Evolutionary conservation across 2,888 invertebrate species (phyloP), one percentile per base, ranked within the genome.

Genomic region (Cheilosia grossa): DNA sequence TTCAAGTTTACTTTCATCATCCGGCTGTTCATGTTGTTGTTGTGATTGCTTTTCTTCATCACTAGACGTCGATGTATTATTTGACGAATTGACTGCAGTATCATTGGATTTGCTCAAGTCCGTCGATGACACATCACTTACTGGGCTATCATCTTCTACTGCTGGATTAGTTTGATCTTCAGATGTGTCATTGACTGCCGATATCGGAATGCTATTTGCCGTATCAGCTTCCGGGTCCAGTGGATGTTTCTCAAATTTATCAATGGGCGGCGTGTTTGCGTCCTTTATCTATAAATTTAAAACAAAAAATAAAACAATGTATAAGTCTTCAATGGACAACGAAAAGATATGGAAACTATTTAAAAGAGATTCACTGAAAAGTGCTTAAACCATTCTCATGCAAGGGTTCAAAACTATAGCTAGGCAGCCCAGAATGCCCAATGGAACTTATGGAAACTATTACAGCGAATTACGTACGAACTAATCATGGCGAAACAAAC

Each of bases 31-130:
- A 6, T 17, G 27, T 13, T 73, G 72, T 58, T 79, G 66, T 21
- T 30, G 30, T 13, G 30, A 15, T 9, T 24, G 27, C n/a, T 30
- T 24, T 27, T 27, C 27, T n/a, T 86, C 86, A 30, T 81, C 81
- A 15, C 66, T 37, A 2, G 81, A 73, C 15, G 74, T 74, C 10
- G 74, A 78, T 49, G 70, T 54, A 24, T 70, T 81, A 24, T 77
- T 86, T 67, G 77, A 72, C 6, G 73, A 66, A 44, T 73, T 74
- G 2, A 47, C 17, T 15, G 56, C 51, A 9, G 70, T 66, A 42
- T 86, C 82, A 82, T 82, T 74, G 37, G 86, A 58, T 82, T 82
- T 78, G 37, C 44, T 81, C 21, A 72, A 49, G 54, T 86, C 82
- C 47, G 72, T 74, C 0, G 81, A 77, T 0, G 86, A 67, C 19